Conservation (phyloP, 2,797 vertebrate species). For the Podarcis siculus region DNA sequence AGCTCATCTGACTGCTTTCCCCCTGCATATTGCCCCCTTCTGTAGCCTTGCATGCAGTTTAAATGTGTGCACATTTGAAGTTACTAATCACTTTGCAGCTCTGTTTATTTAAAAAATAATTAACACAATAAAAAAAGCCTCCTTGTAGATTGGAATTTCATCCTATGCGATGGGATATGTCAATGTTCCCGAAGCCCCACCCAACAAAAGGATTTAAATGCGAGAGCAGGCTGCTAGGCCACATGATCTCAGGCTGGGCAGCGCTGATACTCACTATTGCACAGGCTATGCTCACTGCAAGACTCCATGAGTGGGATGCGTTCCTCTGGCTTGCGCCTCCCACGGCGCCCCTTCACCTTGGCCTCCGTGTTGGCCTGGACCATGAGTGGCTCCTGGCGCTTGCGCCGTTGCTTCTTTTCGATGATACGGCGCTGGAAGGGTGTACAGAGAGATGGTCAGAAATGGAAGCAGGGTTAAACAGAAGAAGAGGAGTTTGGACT, state of each 20-base stretch:
- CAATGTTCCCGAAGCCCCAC: neutral
- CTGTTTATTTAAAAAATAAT: neutral
- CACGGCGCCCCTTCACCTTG: slow-evolving; percentile 65
- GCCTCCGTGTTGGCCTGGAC: slow-evolving; percentile 84
- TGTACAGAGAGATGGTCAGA: neutral
- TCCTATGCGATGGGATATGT: neutral
- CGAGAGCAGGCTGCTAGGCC: neutral
- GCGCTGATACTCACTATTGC: neutral
- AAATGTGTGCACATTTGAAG: neutral
- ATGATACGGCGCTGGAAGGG: slow-evolving; percentile 79
- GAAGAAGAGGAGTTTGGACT: no score
- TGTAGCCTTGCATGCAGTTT: neutral
- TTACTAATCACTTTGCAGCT: no score
- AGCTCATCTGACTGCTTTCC: no score
- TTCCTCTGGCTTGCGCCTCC: slow-evolving; percentile 31
- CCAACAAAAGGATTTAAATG: neutral
- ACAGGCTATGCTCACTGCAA: slow-evolving; percentile 50
- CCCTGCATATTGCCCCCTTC: no score
- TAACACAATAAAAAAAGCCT: neutral
- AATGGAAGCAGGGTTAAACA: neutral
- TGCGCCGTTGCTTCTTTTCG: slow-evolving; percentile 89
- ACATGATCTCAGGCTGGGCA: neutral
- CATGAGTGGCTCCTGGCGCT: slow-evolving; percentile 86
- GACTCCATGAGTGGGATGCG: slow-evolving; percentile 40
- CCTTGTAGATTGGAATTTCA: no score